A percentile compares a stretch with the other conserved stretches of the same genome.
These are phyloP conservation scores for Lepeophtheirus nordmannii DNA, from an alignment of 2,888 invertebrate genomes.

Conservation along the genomic window DNA sequence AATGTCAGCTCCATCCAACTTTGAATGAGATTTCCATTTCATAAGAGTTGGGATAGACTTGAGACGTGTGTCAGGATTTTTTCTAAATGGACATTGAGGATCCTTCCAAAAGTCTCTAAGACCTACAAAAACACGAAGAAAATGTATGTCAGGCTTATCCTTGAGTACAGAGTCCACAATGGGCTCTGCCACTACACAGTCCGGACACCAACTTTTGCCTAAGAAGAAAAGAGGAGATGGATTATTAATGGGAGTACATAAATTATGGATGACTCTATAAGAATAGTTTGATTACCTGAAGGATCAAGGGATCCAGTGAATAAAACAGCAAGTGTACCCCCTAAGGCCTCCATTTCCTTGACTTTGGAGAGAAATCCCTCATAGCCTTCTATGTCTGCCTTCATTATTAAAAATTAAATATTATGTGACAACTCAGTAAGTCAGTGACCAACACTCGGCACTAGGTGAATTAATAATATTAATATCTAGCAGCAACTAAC, in stretches of 20 bases:
- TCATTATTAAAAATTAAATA: slow-evolving; percentile 38
- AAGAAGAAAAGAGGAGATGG: neutral
- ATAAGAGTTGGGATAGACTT: neutral
- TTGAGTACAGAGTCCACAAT: neutral
- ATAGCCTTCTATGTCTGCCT: neutral
- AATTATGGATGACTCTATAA: neutral
- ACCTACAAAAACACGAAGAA: neutral
- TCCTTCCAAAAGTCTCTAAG: slow-evolving; percentile 6
- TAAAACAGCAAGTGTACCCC: neutral
- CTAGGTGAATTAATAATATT: too few species aligned
- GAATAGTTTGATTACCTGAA: neutral
- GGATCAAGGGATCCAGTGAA: slow-evolving; percentile 14
- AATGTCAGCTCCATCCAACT: neutral
- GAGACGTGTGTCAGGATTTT: neutral
- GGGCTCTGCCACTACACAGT: slow-evolving; percentile 4
- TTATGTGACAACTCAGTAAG: too few species aligned
- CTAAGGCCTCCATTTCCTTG: slow-evolving; percentile 6
- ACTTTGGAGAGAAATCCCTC: slow-evolving; percentile 9
- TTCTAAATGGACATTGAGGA: neutral
- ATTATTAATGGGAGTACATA: neutral
- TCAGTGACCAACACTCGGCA: too few species aligned
- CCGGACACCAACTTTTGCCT: slow-evolving; percentile 3
- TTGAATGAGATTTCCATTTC: neutral
- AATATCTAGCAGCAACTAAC: too few species aligned
- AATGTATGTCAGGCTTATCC: neutral